These are phyloP conservation scores for Bujurquina vittata DNA, from an alignment of 2,113 vertebrate genomes.

Conservation along the genomic window DNA sequence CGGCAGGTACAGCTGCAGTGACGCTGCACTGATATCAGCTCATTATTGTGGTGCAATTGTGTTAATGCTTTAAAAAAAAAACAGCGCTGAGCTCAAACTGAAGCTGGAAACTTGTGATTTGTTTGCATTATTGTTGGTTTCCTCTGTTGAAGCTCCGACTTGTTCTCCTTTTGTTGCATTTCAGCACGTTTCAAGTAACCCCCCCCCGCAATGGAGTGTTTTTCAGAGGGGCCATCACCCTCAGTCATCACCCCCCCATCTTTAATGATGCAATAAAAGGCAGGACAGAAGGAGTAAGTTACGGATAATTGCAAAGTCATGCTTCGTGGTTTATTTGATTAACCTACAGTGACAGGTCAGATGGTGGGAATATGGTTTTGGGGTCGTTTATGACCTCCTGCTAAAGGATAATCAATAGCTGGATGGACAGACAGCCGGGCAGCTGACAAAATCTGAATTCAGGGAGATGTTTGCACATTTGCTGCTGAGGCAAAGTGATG, in stretches of 20 bases:
- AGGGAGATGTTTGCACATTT: slow-evolving; percentile 67
- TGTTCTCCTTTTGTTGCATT: not conserved
- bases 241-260: not conserved
- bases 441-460: slow-evolving; percentile 49
- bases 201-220: not conserved
- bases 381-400: slow-evolving; percentile 57
- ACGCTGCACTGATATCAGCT: not conserved
- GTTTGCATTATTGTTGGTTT: not conserved
- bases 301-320: slow-evolving; percentile 62
- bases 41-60: not conserved
- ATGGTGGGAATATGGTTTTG: slow-evolving; percentile 54
- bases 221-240: not conserved
- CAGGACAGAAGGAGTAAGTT: slow-evolving; percentile 46
- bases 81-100: not conserved
- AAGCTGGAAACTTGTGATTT: not conserved
- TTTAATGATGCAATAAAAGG: slow-evolving; percentile 56
- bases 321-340: slow-evolving; percentile 67
- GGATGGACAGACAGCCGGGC: slow-evolving; percentile 30
- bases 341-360: slow-evolving; percentile 58
- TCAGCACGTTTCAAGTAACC: slow-evolving; percentile 1
- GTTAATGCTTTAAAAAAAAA: not conserved
- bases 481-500: slow-evolving; percentile 23
- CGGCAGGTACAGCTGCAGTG: not conserved
- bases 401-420: slow-evolving; percentile 52
- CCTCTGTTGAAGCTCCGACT: not conserved